A percentile compares a stretch with the other conserved stretches of the same genome.
phyloP scores from a whole-genome alignment of 2,113 vertebrate species.

The Edolisoma coerulescens region DNA sequence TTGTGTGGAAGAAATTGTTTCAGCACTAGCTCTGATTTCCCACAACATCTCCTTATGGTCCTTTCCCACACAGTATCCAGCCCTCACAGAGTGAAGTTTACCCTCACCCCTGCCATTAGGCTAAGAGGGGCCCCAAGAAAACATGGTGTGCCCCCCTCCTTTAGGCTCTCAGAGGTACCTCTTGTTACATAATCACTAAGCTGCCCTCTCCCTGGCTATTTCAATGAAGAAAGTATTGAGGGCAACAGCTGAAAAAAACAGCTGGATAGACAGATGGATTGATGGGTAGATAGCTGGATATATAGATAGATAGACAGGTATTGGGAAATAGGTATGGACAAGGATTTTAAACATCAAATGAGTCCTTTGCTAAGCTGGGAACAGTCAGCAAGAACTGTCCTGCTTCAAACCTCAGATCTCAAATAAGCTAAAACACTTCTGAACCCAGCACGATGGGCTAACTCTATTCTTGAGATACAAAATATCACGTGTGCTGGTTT shows the following conservation, averaged over 20 bases:
- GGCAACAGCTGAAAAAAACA: not conserved
- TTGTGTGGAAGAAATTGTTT: not conserved
- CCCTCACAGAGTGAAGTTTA: not conserved
- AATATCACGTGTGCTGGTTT: not conserved
- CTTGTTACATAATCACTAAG: not conserved
- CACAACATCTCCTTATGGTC: not conserved
- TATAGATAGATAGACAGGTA: not conserved
- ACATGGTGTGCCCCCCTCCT: fast-evolving
- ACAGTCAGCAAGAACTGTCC: not conserved
- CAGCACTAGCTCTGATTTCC: not conserved
- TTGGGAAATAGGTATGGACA: not conserved
- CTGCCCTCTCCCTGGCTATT: not conserved
- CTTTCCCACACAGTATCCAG: not conserved
- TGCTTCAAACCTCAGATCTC: not conserved
- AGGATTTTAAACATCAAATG: not conserved
- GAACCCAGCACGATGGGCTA: not conserved
- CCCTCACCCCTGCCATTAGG: not conserved
- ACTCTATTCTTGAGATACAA: not conserved
- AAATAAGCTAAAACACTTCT: not conserved
- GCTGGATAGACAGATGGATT: not conserved
- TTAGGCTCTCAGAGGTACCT: not conserved
- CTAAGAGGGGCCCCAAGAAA: too few relatives aligned
- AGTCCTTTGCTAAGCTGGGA: not conserved
- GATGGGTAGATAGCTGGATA: not conserved
- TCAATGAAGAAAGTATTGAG: not conserved